A percentile compares a stretch with the other conserved stretches of the same genome.
Conservation (phyloP, 2,113 vertebrate species). For the Pollachius pollachius region DNA sequence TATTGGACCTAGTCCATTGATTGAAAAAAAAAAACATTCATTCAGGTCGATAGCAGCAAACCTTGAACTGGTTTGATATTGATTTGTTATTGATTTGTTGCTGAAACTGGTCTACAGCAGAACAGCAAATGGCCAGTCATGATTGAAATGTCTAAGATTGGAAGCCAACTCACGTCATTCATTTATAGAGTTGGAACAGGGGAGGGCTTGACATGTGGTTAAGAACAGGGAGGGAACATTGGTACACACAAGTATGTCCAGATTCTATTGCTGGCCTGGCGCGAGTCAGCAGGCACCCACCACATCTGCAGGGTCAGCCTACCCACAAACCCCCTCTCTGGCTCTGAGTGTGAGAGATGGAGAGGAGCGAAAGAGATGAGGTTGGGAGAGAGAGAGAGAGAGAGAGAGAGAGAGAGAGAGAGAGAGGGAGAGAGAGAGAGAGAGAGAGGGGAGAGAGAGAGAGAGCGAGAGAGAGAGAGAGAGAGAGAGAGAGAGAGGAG, state of each 20-base stretch:
- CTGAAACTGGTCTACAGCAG: too few species aligned
- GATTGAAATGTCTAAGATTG: too few species aligned
- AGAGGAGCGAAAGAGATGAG: background rate
- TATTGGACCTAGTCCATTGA: too few species aligned
- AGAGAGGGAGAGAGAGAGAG: background rate
- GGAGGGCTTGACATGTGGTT: background rate
- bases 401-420: background rate
- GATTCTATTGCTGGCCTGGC: constrained; percentile 29
- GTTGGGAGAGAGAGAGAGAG: background rate
- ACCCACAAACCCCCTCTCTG: constrained; percentile 10
- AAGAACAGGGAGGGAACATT: constrained; percentile 9
- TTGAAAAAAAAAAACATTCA: too few species aligned
- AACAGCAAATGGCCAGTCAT: too few species aligned
- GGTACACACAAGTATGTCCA: constrained; percentile 22
- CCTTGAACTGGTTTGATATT: too few species aligned
- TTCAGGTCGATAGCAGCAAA: too few species aligned
- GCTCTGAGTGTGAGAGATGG: constrained; percentile 45
- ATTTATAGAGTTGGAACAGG: constrained; percentile 2
- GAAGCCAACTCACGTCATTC: too few species aligned
- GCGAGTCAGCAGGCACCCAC: constrained; percentile 24
- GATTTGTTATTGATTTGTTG: too few species aligned
- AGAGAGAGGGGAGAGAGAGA: constrained; percentile 31
- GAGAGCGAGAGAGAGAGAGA: constrained; percentile 27
- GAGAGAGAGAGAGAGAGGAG: background rate
- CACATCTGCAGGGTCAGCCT: constrained; percentile 17